Evolutionary conservation across 1,140 invertebrate genomes (phyloP).

Genomic region (Gerris buenoi): DNA sequence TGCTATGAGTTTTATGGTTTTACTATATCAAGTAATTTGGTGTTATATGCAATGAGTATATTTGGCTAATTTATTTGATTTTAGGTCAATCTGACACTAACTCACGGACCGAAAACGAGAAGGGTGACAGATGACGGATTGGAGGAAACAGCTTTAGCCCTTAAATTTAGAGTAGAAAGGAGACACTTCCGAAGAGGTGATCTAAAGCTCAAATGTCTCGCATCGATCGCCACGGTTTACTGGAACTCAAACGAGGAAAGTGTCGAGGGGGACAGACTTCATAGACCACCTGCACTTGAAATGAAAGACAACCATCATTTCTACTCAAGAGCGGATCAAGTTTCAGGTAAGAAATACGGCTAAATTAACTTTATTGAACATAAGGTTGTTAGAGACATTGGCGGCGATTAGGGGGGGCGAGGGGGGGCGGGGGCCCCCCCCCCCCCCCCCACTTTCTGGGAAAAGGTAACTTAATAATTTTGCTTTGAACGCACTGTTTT

Average conservation of each 20-base stretch:
- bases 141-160: constrained; percentile 50
- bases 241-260: constrained; percentile 69
- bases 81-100: constrained; percentile 4
- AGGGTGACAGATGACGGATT: constrained; percentile 39
- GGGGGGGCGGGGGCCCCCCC: too few species aligned
- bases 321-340: constrained; percentile 33
- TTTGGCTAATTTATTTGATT: not conserved
- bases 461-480: too few species aligned
- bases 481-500: too few species aligned
- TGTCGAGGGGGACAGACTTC: constrained; percentile 50
- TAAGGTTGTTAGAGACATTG: too few species aligned
- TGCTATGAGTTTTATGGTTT: not conserved
- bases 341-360: constrained; percentile 33
- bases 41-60: not conserved
- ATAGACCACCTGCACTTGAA: constrained; percentile 44
- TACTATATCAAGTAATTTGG: not conserved
- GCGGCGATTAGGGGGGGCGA: too few species aligned
- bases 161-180: constrained; percentile 52
- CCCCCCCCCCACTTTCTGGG: too few species aligned
- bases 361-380: too few species aligned
- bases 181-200: constrained; percentile 67
- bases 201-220: constrained; percentile 73
- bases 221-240: constrained; percentile 68
- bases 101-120: constrained; percentile 4
- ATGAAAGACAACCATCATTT: constrained; percentile 37